These are phyloP conservation scores for Oscarella lobularis DNA, from an alignment of 37 sponge, comb jelly and placozoan species.

Conservation along the genomic window DNA sequence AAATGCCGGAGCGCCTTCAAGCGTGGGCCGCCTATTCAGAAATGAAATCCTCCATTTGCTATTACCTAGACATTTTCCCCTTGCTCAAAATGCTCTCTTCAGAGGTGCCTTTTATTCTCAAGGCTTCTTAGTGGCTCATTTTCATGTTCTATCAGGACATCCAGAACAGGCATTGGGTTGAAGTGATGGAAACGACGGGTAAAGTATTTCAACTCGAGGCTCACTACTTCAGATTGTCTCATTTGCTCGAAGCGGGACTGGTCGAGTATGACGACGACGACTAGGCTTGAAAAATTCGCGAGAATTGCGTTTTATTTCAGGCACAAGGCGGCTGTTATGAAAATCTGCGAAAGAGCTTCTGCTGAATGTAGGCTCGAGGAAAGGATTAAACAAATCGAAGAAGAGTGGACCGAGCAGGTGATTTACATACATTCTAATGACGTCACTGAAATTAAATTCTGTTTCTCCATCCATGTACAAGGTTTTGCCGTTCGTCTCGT, in stretches of 20 bases:
- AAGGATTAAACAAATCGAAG: slow-evolving; percentile 45
- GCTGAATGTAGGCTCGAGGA: slow-evolving; percentile 49
- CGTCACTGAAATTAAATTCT: background rate
- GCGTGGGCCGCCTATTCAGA: slow-evolving; percentile 72
- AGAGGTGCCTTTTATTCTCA: too few relatives aligned
- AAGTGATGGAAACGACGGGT: slow-evolving; percentile 70
- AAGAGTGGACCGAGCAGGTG: slow-evolving; percentile 81
- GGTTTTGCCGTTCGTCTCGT: slow-evolving; percentile 42
- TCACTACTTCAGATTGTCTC: slow-evolving; percentile 52
- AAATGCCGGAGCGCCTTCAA: slow-evolving; percentile 58
- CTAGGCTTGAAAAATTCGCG: slow-evolving; percentile 4
- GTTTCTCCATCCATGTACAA: background rate
- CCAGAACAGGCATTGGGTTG: slow-evolving; percentile 79
- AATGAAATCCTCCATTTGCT: too few relatives aligned
- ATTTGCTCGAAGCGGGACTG: slow-evolving; percentile 57
- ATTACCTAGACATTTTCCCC: too few relatives aligned
- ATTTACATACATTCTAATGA: background rate
- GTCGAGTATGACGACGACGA: slow-evolving; percentile 20
- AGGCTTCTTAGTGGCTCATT: too few relatives aligned
- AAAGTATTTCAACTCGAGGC: slow-evolving; percentile 81
- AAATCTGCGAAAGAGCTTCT: slow-evolving; percentile 45
- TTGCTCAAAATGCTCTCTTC: too few relatives aligned
- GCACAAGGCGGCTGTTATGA: slow-evolving; percentile 30
- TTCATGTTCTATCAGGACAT: slow-evolving; percentile 37
- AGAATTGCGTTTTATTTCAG: slow-evolving; percentile 12